These are phyloP conservation scores for Vulpes ferrilata DNA, from an alignment of 2,113 vertebrate genomes.

Conservation along the genomic window DNA sequence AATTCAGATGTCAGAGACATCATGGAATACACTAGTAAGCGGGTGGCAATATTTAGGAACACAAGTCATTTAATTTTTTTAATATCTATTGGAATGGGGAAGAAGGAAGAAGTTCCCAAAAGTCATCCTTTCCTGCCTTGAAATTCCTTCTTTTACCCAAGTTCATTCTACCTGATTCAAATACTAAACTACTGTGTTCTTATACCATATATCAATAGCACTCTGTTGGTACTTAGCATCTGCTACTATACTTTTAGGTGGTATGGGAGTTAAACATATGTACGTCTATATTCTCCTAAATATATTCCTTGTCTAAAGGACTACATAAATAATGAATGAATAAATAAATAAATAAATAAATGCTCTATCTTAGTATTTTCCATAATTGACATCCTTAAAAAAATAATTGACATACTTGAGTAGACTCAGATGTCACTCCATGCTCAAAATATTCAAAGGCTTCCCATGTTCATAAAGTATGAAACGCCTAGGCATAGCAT, in stretches of 20 bases:
- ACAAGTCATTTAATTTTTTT: background rate
- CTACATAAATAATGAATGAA: background rate
- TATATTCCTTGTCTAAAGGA: background rate
- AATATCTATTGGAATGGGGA: background rate
- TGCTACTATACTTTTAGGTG: background rate
- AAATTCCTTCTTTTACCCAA: background rate
- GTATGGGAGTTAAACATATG: background rate
- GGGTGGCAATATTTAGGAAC: background rate
- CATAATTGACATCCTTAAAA: background rate
- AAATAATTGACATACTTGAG: background rate
- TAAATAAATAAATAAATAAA: no score
- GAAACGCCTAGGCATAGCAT: constrained; percentile 8
- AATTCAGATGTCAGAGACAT: constrained; percentile 9
- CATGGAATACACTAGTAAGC: background rate
- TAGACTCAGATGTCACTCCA: background rate
- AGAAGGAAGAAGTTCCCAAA: background rate
- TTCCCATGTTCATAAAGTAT: constrained; percentile 20
- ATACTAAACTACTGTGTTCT: background rate
- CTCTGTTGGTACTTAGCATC: background rate
- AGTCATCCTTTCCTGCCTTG: background rate
- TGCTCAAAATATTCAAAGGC: background rate
- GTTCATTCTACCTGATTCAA: background rate
- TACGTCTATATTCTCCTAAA: background rate
- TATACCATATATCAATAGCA: background rate
- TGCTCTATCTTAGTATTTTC: background rate